phyloP scores from a whole-genome alignment of 1,140 invertebrate genomes.

The Anastrepha obliqua region DNA sequence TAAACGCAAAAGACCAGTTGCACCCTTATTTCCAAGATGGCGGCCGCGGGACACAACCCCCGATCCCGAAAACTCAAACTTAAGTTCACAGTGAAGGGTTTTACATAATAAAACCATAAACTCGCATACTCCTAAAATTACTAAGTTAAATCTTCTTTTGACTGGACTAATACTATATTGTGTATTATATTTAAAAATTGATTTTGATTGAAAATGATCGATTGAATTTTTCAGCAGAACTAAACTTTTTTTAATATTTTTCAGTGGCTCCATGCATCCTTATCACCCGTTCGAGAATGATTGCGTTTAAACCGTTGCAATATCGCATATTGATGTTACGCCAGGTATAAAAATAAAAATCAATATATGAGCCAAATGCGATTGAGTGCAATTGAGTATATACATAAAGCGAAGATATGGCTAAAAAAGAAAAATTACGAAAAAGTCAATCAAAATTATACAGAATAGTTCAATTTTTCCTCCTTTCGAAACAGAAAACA shows the following conservation, averaged over 20 bases:
- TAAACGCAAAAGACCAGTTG: no score
- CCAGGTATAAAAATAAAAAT: neutral
- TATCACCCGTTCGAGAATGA: conserved; percentile 63
- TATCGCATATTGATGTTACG: neutral
- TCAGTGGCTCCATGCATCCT: conserved; percentile 65
- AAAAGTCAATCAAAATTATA: neutral
- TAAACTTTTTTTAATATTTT: neutral
- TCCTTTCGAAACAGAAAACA: neutral
- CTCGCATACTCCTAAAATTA: no score
- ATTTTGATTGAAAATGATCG: no score
- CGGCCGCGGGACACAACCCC: no score
- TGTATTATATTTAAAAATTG: no score
- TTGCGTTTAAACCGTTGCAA: neutral
- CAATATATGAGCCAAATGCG: neutral
- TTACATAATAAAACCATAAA: no score
- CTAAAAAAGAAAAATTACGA: neutral
- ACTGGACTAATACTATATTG: no score
- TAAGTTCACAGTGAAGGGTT: no score
- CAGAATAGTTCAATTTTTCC: neutral
- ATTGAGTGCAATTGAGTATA: neutral
- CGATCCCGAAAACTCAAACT: no score
- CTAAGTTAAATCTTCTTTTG: no score
- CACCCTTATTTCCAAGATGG: no score
- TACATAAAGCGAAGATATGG: neutral
- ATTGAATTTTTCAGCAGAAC: no score